Base-by-base conservation (phyloP, 2,113 vertebrate species). In the Drymodes brunneopygia region DNA sequence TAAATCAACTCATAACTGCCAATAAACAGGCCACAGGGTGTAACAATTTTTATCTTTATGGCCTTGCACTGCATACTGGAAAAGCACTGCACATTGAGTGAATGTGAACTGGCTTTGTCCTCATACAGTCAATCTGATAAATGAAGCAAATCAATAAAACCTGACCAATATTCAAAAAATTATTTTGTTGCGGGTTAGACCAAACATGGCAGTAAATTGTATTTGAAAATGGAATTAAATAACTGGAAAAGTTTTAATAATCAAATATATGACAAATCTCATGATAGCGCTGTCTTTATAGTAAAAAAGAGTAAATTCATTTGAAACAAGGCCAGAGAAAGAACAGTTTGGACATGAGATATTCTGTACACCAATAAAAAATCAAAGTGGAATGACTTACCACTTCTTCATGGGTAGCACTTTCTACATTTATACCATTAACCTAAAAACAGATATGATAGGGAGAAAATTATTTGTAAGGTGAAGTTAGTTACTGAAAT, bases 361-460 rank as follows among this genome's bases (percentile, higher is more conserved):
- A 83, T 67, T 86, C 29, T 54, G 9, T 24, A 75, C 13, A 57
- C 27, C 51, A 85, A 28, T 12, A 22, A 93, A 57, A 29, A 61
- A 35, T 69, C 15, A 79, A 94, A 91, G 33, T 22, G 75, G 47
- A 70, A 78, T 60, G 51, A 99, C 99, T 99, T 97, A 99, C 99
- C 97, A 99, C 99, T 98, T 99, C 99, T 97, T 99, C 98, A 48
- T 99, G 99, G 57, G 99, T 98, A 77, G 98, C 98, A 48, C 90
- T 98, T 97, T 99, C 99, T 85, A 99, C 99, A 62, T 98, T 98
- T 95, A 99, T 99, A 93, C 99, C 99, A 91, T 99, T 99, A 94
- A 99, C 98, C 99, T 99, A 96, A 94, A 98, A 89, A 13, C 33
- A 93, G 81, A 96, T 40, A 84, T 0, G 2, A 96, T 40, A 96